These are phyloP conservation scores for Aurelia aurita complex sp. Pacific DNA, from an alignment of 30 jellyfish, hydroid and myxozoan genomes.

Conservation along the genomic window DNA sequence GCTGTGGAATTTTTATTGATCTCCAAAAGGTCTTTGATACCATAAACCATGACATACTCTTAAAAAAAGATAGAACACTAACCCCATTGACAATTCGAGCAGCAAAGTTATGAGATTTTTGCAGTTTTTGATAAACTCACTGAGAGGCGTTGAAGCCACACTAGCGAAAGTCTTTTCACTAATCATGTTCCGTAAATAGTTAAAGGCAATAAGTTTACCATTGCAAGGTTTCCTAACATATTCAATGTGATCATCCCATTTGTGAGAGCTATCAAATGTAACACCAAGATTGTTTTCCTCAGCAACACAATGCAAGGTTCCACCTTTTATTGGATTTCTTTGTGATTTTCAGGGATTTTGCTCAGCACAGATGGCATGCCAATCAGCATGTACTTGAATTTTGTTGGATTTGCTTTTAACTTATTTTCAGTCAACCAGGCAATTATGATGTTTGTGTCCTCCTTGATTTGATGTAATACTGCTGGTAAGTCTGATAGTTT, in stretches of 20 bases:
- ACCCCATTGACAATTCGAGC: no score
- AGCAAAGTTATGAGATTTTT: no score
- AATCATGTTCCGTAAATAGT: slow-evolving; percentile 36
- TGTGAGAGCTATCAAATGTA: slow-evolving; percentile 18
- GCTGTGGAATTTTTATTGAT: no score
- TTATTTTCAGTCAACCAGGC: slow-evolving; percentile 44
- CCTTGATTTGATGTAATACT: slow-evolving; percentile 32
- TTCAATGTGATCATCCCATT: slow-evolving; percentile 27
- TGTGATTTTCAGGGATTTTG: slow-evolving; percentile 23
- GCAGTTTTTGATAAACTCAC: no score
- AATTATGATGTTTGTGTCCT: slow-evolving; percentile 51
- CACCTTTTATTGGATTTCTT: slow-evolving; percentile 39
- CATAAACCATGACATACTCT: no score
- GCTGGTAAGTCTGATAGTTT: slow-evolving; percentile 49
- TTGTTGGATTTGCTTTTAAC: slow-evolving; percentile 32
- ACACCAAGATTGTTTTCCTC: slow-evolving; percentile 33
- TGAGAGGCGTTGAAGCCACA: slow-evolving; percentile 27
- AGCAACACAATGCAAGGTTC: slow-evolving; percentile 11
- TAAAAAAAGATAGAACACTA: no score
- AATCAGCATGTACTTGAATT: slow-evolving; percentile 21
- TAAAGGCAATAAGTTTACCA: slow-evolving; percentile 34
- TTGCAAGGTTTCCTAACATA: slow-evolving; percentile 11
- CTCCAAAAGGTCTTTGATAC: no score
- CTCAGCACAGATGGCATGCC: slow-evolving; percentile 29
- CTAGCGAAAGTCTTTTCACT: slow-evolving; percentile 48